Evolutionary conservation across 2,113 vertebrate genomes (phyloP), one percentile per base, ranked within the genome.

Genomic region (Macrotis lagotis): DNA sequence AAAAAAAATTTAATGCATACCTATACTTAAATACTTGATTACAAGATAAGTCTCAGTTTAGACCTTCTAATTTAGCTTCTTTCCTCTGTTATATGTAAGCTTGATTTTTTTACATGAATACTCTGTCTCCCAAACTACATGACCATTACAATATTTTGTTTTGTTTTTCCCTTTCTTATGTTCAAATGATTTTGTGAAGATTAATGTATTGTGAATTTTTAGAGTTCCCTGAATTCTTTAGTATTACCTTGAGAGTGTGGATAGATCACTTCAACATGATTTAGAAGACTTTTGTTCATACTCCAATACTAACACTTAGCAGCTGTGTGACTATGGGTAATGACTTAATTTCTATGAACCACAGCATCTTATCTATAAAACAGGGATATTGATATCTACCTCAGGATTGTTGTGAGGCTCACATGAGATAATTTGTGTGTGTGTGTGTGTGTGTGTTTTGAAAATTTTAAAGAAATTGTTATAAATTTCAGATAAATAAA

Each of bases 401-500:
- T 11, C 6, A 74, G 19, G 44, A 44, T 44, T 44, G 19, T 44
- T 83, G 16, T 44, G n/a, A 83, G n/a, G 66, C n/a, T 44, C 37
- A 28, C 28, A 37, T 7, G 4, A 89, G 91, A 8, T n/a, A 26
- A 25, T 0, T 90, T 51, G n/a, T n/a, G n/a, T n/a, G n/a, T n/a
- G n/a, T n/a, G n/a, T n/a, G n/a, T n/a, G n/a, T n/a, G n/a, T n/a
- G n/a, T 48, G 51, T 48, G 31, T 44, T 8, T 83, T 83, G n/a
- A 3, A 48, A n/a, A 48, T 37, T 92, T 50, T 26, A 2, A 59
- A 91, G 14, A 26, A 26, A 48, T 31, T 52, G 66, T 94, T 90
- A 51, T 66, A 93, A 92, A 91, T 47, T 26, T 94, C 44, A 50
- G 49, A 50, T 50, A 94, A 91, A 37, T 19, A 28, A 83, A 10